Conservation (phyloP, 1,140 invertebrate genomes). For the Drosophila seguyi region DNA sequence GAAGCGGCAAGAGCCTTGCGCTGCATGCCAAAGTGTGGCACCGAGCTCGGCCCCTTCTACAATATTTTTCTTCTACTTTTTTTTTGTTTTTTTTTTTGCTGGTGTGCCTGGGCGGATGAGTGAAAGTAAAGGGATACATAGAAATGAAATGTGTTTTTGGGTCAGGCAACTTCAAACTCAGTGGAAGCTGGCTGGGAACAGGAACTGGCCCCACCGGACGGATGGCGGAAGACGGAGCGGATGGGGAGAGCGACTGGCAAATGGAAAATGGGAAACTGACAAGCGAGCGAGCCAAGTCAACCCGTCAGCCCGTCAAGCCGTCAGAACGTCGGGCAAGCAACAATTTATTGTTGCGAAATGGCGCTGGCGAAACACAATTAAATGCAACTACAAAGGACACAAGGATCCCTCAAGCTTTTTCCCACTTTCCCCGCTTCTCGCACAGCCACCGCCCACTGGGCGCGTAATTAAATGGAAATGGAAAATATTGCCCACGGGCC, state of each 20-base stretch:
- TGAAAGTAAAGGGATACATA: conserved; percentile 71
- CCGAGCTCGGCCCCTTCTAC: conserved; percentile 1
- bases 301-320: conserved; percentile 33
- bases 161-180: conserved; percentile 79
- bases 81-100: neutral
- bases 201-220: conserved; percentile 50
- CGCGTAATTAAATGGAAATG: conserved; percentile 77
- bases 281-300: conserved; percentile 41
- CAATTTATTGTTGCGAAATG: conserved; percentile 79
- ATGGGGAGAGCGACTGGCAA: conserved; percentile 46
- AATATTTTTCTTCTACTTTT: neutral
- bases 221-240: conserved; percentile 27
- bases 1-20: conserved; percentile 47
- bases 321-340: conserved; percentile 26
- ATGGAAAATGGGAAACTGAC: conserved; percentile 41
- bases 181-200: conserved; percentile 28
- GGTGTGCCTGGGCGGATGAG: conserved; percentile 40
- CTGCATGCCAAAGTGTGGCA: conserved; percentile 47
- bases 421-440: neutral
- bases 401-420: conserved; percentile 21
- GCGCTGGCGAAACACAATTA: conserved; percentile 74
- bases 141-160: conserved; percentile 83
- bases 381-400: conserved; percentile 66
- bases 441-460: conserved; percentile 32
- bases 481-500: conserved; percentile 52